These are phyloP conservation scores for Aphelocoma californica DNA, from an alignment of 2,797 vertebrate species.

Conservation along the genomic window DNA sequence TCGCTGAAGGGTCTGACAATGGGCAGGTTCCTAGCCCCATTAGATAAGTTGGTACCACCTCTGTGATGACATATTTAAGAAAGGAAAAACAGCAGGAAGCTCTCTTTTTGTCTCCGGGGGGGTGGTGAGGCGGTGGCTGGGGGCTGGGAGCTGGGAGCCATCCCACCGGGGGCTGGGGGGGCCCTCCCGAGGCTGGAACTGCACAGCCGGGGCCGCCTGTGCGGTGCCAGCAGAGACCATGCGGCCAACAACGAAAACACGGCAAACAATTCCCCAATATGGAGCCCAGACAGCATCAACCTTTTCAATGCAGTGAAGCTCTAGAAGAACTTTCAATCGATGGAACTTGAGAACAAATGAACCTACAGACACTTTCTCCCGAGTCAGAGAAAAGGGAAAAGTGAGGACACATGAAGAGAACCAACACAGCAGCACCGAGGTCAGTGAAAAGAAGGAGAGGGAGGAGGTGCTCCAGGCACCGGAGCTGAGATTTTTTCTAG, in stretches of 20 bases:
- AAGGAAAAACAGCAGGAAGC: rapidly evolving
- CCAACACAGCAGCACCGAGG: not conserved
- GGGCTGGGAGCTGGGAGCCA: no score
- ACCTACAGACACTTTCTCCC: not conserved
- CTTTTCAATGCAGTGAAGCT: not conserved
- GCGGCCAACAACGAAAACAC: not conserved
- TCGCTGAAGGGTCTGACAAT: not conserved
- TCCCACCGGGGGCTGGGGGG: no score
- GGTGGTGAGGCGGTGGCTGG: no score
- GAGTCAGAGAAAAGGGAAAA: not conserved
- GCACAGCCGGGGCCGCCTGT: no score
- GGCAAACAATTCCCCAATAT: not conserved
- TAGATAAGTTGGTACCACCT: not conserved
- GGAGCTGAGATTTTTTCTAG: not conserved
- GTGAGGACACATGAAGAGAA: not conserved
- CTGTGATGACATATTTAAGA: not conserved
- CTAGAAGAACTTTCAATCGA: not conserved
- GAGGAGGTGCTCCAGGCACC: rapidly evolving
- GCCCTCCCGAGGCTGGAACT: no score
- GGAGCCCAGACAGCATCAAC: not conserved
- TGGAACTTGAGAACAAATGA: not conserved
- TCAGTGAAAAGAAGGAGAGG: not conserved
- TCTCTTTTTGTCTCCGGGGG: not conserved
- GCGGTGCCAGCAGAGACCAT: not conserved
- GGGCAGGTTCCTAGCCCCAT: not conserved